Conservation (phyloP, 1,140 invertebrate genomes). For the Grapholita molesta region DNA sequence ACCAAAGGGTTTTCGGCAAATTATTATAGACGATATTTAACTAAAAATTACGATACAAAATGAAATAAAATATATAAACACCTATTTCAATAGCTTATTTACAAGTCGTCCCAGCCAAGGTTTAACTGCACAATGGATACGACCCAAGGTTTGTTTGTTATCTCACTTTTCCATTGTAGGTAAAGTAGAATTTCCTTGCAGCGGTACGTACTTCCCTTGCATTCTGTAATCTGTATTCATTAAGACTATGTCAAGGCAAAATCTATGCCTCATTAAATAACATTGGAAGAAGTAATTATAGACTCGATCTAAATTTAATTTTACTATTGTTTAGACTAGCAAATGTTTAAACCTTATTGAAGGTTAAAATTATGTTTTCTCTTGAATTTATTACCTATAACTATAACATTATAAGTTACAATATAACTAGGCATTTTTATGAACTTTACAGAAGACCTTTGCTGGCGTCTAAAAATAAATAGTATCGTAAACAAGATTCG, state of each 20-base stretch:
- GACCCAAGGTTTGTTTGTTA: conserved; percentile 36
- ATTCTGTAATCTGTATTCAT: conserved; percentile 27
- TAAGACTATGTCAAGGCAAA: conserved; percentile 50
- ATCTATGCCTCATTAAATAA: conserved; percentile 36
- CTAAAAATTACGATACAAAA: background rate
- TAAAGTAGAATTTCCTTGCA: conserved; percentile 44
- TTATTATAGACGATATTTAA: background rate
- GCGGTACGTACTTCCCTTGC: conserved; percentile 41
- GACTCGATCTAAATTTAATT: conserved; percentile 41
- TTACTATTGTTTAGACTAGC: conserved; percentile 38
- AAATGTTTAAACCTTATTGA: background rate
- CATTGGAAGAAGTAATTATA: conserved; percentile 42
- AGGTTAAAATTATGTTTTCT: background rate
- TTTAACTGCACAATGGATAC: conserved; percentile 5
- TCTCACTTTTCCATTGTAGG: conserved; percentile 40
- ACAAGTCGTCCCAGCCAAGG: background rate
- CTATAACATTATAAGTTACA: background rate
- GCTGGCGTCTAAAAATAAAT: background rate
- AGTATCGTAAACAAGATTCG: background rate
- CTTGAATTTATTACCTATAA: background rate
- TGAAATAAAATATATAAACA: background rate
- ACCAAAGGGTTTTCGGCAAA: background rate
- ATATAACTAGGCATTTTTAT: no score
- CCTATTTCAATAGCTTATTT: conserved; percentile 2
- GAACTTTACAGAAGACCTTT: background rate